Conservation (phyloP, 2,113 vertebrate genomes). For the Merops nubicus region DNA sequence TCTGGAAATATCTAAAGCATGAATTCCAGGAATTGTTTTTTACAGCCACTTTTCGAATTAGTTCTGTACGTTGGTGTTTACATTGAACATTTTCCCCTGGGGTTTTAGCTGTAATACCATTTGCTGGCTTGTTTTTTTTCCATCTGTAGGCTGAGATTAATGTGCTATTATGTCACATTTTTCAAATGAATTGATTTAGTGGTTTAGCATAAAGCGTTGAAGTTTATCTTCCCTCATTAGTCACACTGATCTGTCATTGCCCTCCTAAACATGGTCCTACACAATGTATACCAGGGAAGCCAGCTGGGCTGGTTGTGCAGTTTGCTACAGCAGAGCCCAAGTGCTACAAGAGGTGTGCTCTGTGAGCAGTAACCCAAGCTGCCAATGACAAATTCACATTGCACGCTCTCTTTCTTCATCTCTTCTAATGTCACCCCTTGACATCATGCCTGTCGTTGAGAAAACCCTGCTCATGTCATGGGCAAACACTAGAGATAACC, state of each 20-base stretch:
- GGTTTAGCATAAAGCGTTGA: not conserved
- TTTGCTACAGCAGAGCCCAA: not conserved
- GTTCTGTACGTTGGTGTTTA: slow-evolving; percentile 18
- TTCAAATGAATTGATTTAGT: slow-evolving; percentile 21
- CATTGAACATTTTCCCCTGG: not conserved
- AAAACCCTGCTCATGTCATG: not conserved
- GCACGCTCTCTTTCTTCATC: not conserved
- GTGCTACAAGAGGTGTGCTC: not conserved
- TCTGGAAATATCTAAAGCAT: not conserved
- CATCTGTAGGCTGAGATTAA: slow-evolving; percentile 16
- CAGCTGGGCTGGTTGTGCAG: not conserved
- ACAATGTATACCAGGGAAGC: not conserved
- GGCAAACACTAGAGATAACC: not conserved
- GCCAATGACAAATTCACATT: not conserved
- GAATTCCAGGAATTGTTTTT: not conserved
- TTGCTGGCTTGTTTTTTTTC: not conserved
- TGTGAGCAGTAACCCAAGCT: not conserved
- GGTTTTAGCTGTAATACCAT: not conserved
- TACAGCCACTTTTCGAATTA: not conserved
- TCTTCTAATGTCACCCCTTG: not conserved
- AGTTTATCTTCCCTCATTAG: slow-evolving; percentile 9
- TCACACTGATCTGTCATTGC: not conserved
- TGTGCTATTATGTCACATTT: slow-evolving; percentile 15
- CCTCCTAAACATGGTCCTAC: not conserved
- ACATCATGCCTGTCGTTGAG: not conserved